Evolutionary conservation across 2,113 vertebrate genomes (phyloP).

Genomic region (Todiramphus saurophagus): DNA sequence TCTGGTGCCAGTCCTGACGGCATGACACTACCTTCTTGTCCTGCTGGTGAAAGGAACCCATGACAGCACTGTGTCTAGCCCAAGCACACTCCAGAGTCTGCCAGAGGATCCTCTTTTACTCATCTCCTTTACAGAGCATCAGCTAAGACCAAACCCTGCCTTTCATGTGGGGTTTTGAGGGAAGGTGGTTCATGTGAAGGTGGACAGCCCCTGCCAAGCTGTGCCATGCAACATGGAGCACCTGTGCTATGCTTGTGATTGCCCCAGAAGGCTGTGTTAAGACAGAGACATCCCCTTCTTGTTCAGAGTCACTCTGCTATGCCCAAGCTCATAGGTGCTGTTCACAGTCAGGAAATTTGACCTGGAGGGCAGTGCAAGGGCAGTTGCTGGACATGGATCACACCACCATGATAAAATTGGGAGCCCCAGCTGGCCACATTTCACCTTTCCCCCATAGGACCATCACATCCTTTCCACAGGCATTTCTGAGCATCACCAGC

Average conservation of each 20-base stretch:
- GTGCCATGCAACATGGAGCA: not conserved
- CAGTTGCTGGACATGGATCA: not conserved
- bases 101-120: not conserved
- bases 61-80: fast-evolving
- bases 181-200: not conserved
- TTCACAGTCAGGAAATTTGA: not conserved
- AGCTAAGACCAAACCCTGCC: not conserved
- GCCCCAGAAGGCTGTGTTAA: not conserved
- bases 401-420: not conserved
- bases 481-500: not conserved
- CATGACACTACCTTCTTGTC: constrained; percentile 87
- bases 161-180: not conserved
- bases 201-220: not conserved
- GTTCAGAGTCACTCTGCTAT: not conserved
- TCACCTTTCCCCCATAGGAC: not conserved
- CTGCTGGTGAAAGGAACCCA: constrained; percentile 32
- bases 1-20: constrained; percentile 96
- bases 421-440: fast-evolving
- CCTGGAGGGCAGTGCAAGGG: not conserved
- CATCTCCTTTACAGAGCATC: fast-evolving
- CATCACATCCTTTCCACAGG: not conserved
- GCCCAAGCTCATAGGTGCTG: not conserved
- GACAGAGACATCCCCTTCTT: not conserved
- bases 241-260: not conserved
- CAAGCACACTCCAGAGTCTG: not conserved